Base-by-base conservation (phyloP, 1,140 invertebrate species). In the Sarcophaga peregrina region DNA sequence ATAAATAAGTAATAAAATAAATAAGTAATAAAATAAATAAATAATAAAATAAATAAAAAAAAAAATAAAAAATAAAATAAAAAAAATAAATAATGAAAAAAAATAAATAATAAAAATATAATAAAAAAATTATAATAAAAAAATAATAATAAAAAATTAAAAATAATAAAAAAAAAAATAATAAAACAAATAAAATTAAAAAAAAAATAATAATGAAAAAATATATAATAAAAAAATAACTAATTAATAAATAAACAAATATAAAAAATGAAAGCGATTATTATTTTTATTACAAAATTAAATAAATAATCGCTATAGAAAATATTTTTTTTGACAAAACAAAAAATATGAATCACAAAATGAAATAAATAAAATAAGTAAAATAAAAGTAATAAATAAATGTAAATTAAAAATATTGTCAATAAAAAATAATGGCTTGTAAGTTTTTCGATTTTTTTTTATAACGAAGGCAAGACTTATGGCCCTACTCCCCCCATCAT, bases 71-170 rank as follows among this genome's bases (percentile, higher is more conserved):
- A 45, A 47, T 25, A 47, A 37, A 47, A 8, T 8, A 25, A 25
- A 75, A 75, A 68, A 68, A n/a, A 68, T 68, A 68, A 68, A n/a
- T n/a, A 68, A 68, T 68, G 8, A 68, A n/a, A 17, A 15, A 68
- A 6, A 76, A 45, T 11, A 20, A 76, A 10, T 10, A 10, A 76
- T 76, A 25, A 76, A 76, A 76, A 8, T 76, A 11, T 50, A 8
- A 50, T 50, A 76, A 46, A 45, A 76, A 46, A 48, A 76, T 11
- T 15, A 46, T 76, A 76, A 13, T 76, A 46, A 76, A 45, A 46
- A 8, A 25, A 76, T 8, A 46, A 48, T 46, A 46, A 48, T 8
- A 76, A 76, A 11, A 6, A 10, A 10, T 45, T 76, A 46, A 76
- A 20, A 76, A 46, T 76, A 7, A 7, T 9, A n/a, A 76, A 76